Percentiles rank a stretch among this genome's conserved stretches.
Conservation (phyloP, 2,113 vertebrate species). For the Protobothrops mucrosquamatus region DNA sequence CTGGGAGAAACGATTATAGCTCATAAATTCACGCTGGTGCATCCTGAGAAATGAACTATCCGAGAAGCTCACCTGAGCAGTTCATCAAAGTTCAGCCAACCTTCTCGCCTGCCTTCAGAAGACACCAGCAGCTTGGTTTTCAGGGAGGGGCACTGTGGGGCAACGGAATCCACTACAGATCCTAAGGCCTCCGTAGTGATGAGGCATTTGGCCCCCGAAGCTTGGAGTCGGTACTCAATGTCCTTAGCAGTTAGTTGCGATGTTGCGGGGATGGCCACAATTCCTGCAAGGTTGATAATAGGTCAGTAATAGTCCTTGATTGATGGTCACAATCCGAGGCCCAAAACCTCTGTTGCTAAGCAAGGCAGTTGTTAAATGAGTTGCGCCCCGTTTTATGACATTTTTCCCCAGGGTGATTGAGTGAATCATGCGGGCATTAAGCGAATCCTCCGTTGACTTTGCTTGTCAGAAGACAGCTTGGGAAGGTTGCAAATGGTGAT, state of each 20-base stretch:
- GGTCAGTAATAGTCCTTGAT: too few relatives aligned
- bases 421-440: too few relatives aligned
- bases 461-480: too few relatives aligned
- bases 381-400: too few relatives aligned
- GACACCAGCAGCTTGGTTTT: conserved; percentile 76
- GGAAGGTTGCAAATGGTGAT: too few relatives aligned
- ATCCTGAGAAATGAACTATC: neutral
- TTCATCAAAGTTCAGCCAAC: conserved; percentile 77
- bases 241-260: conserved; percentile 78
- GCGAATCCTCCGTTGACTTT: too few relatives aligned
- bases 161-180: conserved; percentile 69
- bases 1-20: neutral
- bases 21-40: neutral
- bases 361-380: too few relatives aligned
- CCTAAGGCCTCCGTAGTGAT: conserved; percentile 68
- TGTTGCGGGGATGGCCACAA: conserved; percentile 75
- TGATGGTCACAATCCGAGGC: too few relatives aligned
- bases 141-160: conserved; percentile 66
- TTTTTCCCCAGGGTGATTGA: too few relatives aligned
- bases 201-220: conserved; percentile 73
- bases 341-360: too few relatives aligned
- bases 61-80: conserved; percentile 69
- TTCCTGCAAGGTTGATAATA: conserved; percentile 53
- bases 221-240: conserved; percentile 73
- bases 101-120: conserved; percentile 60